phyloP scores from a whole-genome alignment of 2,888 invertebrate species.

The Dryobotodes eremita region DNA sequence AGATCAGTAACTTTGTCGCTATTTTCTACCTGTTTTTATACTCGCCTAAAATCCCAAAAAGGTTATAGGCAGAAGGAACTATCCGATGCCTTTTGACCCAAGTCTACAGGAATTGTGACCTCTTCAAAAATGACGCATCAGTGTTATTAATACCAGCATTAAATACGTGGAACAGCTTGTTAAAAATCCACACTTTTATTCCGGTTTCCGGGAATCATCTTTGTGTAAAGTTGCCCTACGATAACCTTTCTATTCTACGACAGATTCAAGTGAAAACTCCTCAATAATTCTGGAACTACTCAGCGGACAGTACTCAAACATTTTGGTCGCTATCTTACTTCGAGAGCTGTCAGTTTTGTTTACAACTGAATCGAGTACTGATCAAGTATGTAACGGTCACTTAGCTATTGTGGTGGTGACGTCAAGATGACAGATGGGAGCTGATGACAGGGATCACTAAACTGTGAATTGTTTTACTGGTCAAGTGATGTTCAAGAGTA shows the following conservation, averaged over 20 bases:
- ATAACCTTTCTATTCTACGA: not conserved
- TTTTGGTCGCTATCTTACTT: slow-evolving; percentile 26
- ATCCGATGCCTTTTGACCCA: not conserved
- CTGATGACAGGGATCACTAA: slow-evolving; percentile 24
- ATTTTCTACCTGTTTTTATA: not conserved
- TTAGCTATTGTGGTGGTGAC: slow-evolving; percentile 40
- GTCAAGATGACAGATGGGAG: slow-evolving; percentile 45
- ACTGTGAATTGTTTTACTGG: slow-evolving; percentile 17
- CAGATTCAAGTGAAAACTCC: slow-evolving; percentile 22
- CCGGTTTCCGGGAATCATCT: too few relatives aligned
- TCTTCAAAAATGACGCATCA: not conserved
- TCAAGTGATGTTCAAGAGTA: slow-evolving; percentile 14
- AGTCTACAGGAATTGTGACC: not conserved
- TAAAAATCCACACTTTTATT: not conserved
- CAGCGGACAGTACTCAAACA: slow-evolving; percentile 38
- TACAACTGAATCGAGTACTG: slow-evolving; percentile 23
- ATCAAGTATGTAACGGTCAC: slow-evolving; percentile 21
- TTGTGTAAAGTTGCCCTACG: slow-evolving; percentile 3
- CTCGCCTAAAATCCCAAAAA: not conserved
- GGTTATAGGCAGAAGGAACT: not conserved
- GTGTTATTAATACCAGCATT: not conserved
- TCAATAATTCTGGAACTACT: slow-evolving; percentile 45
- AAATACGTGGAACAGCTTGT: not conserved
- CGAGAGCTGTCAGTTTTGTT: slow-evolving; percentile 35
- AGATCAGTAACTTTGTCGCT: not conserved